A percentile compares a stretch with the other conserved stretches of the same genome.
phyloP scores from a whole-genome alignment of 2,797 vertebrate species.

The Eospalax fontanierii region DNA sequence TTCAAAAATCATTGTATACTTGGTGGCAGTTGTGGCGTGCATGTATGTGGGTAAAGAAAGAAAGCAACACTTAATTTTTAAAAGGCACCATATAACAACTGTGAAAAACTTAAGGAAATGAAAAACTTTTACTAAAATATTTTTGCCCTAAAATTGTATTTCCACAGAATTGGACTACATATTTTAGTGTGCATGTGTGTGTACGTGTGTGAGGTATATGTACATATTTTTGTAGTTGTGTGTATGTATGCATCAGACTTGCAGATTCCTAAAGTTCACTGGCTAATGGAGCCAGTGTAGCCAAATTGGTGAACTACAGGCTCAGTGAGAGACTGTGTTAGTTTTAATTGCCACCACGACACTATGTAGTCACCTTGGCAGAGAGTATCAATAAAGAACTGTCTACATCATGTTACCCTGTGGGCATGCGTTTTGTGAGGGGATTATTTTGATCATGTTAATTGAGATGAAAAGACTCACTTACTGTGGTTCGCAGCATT shows the following conservation, averaged over 20 bases:
- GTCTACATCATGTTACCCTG: neutral
- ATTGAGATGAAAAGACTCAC: neutral
- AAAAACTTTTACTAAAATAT: neutral
- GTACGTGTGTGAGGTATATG: neutral
- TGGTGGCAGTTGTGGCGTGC: neutral
- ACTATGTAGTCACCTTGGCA: neutral
- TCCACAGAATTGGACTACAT: neutral
- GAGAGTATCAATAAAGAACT: neutral
- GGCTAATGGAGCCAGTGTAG: neutral
- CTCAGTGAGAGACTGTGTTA: neutral
- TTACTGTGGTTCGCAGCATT: neutral
- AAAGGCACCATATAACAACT: neutral
- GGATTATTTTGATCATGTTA: neutral
- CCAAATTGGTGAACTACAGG: neutral
- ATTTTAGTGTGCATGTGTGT: neutral
- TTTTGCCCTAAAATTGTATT: slow-evolving; percentile 3
- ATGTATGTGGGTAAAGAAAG: neutral
- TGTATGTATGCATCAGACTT: neutral
- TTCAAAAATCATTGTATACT: slow-evolving; percentile 6
- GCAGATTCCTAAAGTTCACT: neutral
- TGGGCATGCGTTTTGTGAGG: neutral
- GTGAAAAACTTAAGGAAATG: neutral
- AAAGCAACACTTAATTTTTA: neutral
- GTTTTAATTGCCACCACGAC: neutral
- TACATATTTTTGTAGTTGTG: too few relatives aligned